These are phyloP conservation scores for Edolisoma coerulescens DNA, from an alignment of 2,113 vertebrate genomes.

Conservation along the genomic window DNA sequence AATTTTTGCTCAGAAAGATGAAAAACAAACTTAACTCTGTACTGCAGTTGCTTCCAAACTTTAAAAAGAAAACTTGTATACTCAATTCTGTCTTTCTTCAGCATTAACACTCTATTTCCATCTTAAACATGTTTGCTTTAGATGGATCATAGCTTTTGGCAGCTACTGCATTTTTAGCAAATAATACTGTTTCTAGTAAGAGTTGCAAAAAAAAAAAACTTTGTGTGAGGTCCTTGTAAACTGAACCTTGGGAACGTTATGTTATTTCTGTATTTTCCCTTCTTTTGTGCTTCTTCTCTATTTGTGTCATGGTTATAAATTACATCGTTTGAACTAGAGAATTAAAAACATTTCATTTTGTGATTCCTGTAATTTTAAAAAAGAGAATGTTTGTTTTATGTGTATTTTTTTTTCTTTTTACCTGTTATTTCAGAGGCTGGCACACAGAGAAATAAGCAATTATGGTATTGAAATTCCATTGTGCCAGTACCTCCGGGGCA, in stretches of 20 bases:
- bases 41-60: constrained; percentile 37
- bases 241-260: constrained; percentile 82
- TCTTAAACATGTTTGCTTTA: constrained; percentile 86
- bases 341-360: constrained; percentile 73
- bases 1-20: constrained; percentile 40
- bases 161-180: constrained; percentile 90
- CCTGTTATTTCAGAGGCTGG: constrained; percentile 82
- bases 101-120: constrained; percentile 77
- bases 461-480: constrained; percentile 77
- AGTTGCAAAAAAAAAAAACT: constrained; percentile 80
- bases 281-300: constrained; percentile 72
- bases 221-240: constrained; percentile 99
- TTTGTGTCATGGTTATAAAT: constrained; percentile 81
- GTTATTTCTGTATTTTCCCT: constrained; percentile 70
- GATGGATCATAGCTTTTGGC: constrained; percentile 94
- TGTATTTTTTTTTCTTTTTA: constrained; percentile 64
- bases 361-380: constrained; percentile 63
- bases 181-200: constrained; percentile 98
- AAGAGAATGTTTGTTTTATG: not conserved
- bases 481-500: constrained; percentile 71
- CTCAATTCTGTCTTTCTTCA: constrained; percentile 68
- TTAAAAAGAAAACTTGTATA: constrained; percentile 68
- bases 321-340: constrained; percentile 73
- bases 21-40: constrained; percentile 27
- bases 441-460: constrained; percentile 72